These are phyloP conservation scores for Serinus canaria DNA, from an alignment of 2,113 vertebrate species.

Conservation along the genomic window DNA sequence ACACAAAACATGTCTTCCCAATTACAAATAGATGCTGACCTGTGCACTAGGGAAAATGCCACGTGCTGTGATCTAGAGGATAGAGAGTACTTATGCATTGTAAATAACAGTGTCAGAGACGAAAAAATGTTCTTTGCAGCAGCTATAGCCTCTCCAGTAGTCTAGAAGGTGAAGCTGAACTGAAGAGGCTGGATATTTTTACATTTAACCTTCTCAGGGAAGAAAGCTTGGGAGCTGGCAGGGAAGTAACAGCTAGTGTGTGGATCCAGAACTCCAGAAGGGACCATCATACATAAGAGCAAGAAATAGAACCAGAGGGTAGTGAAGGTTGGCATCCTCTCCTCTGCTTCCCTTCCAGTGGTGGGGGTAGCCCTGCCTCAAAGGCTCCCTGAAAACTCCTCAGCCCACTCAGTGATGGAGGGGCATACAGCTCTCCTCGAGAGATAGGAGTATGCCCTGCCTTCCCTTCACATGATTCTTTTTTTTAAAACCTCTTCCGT, in stretches of 20 bases:
- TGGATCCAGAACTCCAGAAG: background rate
- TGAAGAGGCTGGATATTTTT: background rate
- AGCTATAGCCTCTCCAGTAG: background rate
- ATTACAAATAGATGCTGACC: background rate
- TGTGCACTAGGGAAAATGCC: background rate
- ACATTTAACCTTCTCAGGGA: background rate
- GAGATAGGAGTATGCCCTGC: background rate
- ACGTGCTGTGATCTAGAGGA: background rate
- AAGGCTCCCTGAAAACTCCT: background rate
- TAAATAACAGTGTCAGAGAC: background rate
- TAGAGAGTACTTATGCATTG: background rate
- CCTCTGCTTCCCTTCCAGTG: background rate
- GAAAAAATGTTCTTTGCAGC: background rate
- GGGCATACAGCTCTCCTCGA: rapidly evolving
- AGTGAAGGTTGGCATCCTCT: background rate
- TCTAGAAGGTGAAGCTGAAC: background rate
- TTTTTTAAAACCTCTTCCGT: background rate
- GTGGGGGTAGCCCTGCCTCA: background rate
- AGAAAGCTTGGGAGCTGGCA: background rate
- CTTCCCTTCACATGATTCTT: background rate
- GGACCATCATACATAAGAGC: background rate
- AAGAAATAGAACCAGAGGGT: background rate
- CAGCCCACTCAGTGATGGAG: background rate
- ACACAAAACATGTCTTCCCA: background rate
- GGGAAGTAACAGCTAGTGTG: background rate